A percentile compares a stretch with the other conserved stretches of the same genome.
phyloP scores from a whole-genome alignment of 1,140 invertebrate species.

The Trichonephila clavipes region DNA sequence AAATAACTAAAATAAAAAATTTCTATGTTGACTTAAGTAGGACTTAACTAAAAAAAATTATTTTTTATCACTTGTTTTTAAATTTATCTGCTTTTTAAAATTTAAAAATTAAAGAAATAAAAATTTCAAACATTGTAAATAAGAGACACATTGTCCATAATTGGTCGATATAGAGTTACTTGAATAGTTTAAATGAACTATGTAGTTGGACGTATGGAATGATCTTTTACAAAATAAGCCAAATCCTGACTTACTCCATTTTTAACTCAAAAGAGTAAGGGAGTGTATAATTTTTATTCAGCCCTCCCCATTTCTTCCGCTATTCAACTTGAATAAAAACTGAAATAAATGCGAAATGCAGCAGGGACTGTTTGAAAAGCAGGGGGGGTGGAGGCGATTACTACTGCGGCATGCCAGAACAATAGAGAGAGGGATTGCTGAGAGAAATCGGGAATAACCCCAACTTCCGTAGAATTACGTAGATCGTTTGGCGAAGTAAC shows the following conservation, averaged over 20 bases:
- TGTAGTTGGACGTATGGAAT: too few relatives aligned
- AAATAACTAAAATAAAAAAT: too few relatives aligned
- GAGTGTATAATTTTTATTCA: conserved; percentile 25
- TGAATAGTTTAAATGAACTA: too few relatives aligned
- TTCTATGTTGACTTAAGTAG: too few relatives aligned
- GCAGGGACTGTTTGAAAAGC: background rate
- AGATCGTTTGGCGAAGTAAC: conserved; percentile 43
- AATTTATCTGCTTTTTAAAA: too few relatives aligned
- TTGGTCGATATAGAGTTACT: too few relatives aligned
- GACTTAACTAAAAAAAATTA: too few relatives aligned
- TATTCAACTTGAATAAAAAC: conserved; percentile 17
- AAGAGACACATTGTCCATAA: too few relatives aligned
- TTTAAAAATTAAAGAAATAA: too few relatives aligned
- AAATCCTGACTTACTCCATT: background rate
- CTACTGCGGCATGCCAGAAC: conserved; percentile 30
- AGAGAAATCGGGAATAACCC: conserved; percentile 50
- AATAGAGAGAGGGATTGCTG: conserved; percentile 9
- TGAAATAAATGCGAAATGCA: conserved; percentile 14
- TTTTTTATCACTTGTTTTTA: too few relatives aligned
- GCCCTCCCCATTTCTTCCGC: background rate
- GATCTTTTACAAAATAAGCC: too few relatives aligned
- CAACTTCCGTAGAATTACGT: conserved; percentile 63
- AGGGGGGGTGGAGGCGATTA: background rate
- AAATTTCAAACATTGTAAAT: too few relatives aligned
- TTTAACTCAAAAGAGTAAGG: background rate